Evolutionary conservation across 2,113 vertebrate species (phyloP).

Genomic region (Thryonomys swinderianus): DNA sequence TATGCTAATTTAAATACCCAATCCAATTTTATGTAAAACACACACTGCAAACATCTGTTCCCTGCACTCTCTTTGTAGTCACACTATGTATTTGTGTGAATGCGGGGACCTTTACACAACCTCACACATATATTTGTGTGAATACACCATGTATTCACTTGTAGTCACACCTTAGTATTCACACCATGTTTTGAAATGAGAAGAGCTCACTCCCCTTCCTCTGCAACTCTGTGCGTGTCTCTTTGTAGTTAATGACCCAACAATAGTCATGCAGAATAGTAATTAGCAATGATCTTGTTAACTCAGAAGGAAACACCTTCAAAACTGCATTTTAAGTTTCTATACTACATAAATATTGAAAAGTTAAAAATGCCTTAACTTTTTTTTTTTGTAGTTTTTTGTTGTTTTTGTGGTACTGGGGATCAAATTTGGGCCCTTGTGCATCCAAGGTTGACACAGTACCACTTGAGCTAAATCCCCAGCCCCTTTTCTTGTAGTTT

Average conservation of each 20-base stretch:
- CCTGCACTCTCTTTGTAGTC: no score
- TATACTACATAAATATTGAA: slow-evolving; percentile 90
- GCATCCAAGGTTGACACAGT: no score
- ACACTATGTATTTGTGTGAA: no score
- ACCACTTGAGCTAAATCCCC: no score
- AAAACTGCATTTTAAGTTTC: slow-evolving; percentile 86
- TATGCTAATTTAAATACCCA: slow-evolving; percentile 87
- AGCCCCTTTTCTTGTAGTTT: no score
- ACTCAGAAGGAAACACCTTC: slow-evolving; percentile 79
- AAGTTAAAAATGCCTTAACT: slow-evolving; percentile 91
- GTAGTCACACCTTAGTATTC: no score
- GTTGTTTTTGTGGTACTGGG: no score
- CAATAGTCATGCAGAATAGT: slow-evolving; percentile 89
- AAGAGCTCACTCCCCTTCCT: slow-evolving; percentile 82
- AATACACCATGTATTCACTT: no score
- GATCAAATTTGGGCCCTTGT: no score
- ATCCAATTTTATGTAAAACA: slow-evolving; percentile 88
- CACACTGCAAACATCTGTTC: slow-evolving; percentile 78
- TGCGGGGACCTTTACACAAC: no score
- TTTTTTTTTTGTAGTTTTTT: slow-evolving; percentile 85
- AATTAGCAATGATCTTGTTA: slow-evolving; percentile 86
- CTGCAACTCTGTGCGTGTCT: slow-evolving; percentile 82
- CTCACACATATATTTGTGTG: no score
- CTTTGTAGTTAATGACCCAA: slow-evolving; percentile 87
- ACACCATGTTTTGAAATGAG: slow-evolving; percentile 86